Conservation (phyloP, 2,888 invertebrate genomes). For the Stratiomys singularior region DNA sequence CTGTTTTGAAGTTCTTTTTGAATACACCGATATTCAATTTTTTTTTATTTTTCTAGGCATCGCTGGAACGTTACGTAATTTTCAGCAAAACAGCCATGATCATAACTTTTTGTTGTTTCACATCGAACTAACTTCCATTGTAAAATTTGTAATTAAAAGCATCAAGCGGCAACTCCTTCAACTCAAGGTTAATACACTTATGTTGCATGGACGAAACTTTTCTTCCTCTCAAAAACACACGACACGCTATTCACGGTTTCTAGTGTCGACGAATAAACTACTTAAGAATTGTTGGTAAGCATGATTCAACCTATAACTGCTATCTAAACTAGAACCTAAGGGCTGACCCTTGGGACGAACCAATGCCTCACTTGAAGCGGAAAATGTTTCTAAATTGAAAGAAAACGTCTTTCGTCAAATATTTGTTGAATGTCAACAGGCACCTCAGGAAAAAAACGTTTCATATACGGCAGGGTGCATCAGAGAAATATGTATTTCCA, state of each 20-base stretch:
- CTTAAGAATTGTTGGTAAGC: not conserved
- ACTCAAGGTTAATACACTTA: not conserved
- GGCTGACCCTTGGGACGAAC: constrained; percentile 39
- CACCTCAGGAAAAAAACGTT: constrained; percentile 15
- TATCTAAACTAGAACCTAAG: constrained; percentile 6
- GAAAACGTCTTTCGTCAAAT: constrained; percentile 46
- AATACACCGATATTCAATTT: no score
- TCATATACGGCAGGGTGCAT: constrained; percentile 30
- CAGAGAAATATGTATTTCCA: constrained; percentile 32
- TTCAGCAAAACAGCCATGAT: no score
- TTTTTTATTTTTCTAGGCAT: no score
- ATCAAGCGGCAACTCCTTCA: not conserved
- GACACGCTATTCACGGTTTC: not conserved
- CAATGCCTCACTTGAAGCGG: constrained; percentile 38
- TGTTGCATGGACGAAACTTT: not conserved
- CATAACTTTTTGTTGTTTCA: no score
- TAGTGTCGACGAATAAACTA: not conserved
- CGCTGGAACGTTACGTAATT: no score
- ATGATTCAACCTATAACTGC: constrained; percentile 33
- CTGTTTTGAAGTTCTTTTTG: no score
- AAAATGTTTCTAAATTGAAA: constrained; percentile 46
- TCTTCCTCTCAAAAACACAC: constrained; percentile 21
- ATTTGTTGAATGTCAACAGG: constrained; percentile 45
- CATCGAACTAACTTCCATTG: not conserved
- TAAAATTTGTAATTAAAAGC: not conserved